Percentiles rank a stretch among this genome's conserved stretches.
Evolutionary conservation across 2,113 vertebrate species (phyloP).

Genomic region (Pseudorasbora parva): DNA sequence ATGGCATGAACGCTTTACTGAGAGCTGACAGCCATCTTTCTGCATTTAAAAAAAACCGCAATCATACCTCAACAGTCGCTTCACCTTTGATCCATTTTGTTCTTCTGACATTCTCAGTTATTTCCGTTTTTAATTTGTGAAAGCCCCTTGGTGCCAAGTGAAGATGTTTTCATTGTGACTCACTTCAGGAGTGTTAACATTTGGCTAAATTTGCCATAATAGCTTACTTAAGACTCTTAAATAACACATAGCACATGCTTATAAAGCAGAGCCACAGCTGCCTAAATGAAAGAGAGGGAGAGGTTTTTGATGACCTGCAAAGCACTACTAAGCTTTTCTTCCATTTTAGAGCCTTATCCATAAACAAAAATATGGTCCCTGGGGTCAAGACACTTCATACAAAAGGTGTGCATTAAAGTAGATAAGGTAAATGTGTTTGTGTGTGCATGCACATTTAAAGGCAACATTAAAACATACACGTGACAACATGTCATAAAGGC

Average conservation of each 20-base stretch:
- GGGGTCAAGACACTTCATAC: not conserved
- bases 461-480: constrained; percentile 11
- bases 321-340: not conserved
- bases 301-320: constrained; percentile 8
- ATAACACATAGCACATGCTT: constrained; percentile 31
- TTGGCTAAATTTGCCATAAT: not conserved
- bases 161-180: not conserved
- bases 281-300: not conserved
- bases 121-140: constrained; percentile 11
- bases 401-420: not conserved
- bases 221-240: constrained; percentile 8
- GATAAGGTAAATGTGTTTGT: constrained; percentile 4
- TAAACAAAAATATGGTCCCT: not conserved
- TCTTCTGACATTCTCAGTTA: not conserved
- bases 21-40: not conserved
- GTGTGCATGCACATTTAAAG: not conserved
- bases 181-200: constrained; percentile 1
- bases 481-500: not conserved
- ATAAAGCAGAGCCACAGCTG: not conserved
- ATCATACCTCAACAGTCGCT: constrained; percentile 16
- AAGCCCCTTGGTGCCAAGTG: not conserved
- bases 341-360: not conserved
- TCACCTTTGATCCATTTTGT: constrained; percentile 22
- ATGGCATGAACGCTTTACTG: not conserved
- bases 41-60: constrained; percentile 10